A percentile compares a stretch with the other conserved stretches of the same genome.
These are phyloP conservation scores for Carollia perspicillata DNA, from an alignment of 2,113 vertebrate genomes.

Conservation along the genomic window DNA sequence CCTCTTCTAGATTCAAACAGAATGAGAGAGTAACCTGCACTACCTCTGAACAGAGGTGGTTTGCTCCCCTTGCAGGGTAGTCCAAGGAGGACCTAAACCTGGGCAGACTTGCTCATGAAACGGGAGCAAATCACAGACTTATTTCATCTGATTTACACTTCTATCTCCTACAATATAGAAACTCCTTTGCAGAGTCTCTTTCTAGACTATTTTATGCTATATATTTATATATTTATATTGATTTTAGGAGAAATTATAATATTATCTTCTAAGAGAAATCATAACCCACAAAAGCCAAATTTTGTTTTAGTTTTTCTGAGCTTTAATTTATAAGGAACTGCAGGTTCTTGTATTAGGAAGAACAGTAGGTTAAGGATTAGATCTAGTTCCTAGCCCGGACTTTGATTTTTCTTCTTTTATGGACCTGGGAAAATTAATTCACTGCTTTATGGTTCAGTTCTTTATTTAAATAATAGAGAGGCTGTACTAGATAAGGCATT, in stretches of 20 bases:
- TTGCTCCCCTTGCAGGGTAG: not conserved
- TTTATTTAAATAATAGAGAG: constrained; percentile 41
- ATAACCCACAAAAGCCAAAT: not conserved
- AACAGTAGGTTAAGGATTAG: not conserved
- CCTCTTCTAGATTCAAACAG: not conserved
- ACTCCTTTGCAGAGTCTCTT: not conserved
- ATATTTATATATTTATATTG: too few relatives aligned
- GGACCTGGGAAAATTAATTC: constrained; percentile 49
- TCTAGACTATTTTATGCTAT: not conserved
- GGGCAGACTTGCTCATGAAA: not conserved
- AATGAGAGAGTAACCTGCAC: not conserved
- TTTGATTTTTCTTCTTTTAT: constrained; percentile 21
- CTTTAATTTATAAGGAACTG: not conserved
- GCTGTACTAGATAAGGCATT: not conserved
- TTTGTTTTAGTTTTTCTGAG: not conserved
- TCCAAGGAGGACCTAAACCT: not conserved
- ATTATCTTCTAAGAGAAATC: not conserved
- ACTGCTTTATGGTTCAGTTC: constrained; percentile 20
- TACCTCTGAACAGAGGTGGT: not conserved
- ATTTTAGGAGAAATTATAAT: not conserved
- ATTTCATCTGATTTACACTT: not conserved
- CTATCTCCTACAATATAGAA: not conserved
- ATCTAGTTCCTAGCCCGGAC: not conserved
- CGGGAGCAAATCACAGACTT: not conserved
- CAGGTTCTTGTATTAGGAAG: not conserved